Percentiles rank a stretch among this genome's conserved stretches.
phyloP scores from a whole-genome alignment of 1,140 invertebrate genomes.

The Drosophila pruinosa region DNA sequence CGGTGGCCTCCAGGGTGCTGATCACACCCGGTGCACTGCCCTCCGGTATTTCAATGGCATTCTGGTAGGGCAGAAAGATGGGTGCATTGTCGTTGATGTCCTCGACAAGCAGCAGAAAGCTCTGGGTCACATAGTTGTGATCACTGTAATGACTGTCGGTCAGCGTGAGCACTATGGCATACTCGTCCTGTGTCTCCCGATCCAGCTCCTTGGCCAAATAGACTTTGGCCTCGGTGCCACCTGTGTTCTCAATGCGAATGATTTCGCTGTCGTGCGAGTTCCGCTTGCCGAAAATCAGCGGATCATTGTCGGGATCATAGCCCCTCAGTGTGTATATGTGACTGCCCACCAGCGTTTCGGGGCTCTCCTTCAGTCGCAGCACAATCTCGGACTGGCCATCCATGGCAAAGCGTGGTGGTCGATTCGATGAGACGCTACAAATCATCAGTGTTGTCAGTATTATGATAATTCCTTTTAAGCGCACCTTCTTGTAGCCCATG shows the following conservation, averaged over 20 bases:
- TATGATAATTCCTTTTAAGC: conserved; percentile 66
- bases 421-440: conserved; percentile 84
- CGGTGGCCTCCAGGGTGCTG: conserved; percentile 92
- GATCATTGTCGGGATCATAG: conserved; percentile 93
- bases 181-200: conserved; percentile 94
- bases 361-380: conserved; percentile 92
- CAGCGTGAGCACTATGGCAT: conserved; percentile 93
- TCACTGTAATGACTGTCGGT: conserved; percentile 94
- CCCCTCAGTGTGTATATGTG: conserved; percentile 92
- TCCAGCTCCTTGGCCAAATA: conserved; percentile 95
- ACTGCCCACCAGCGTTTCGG: conserved; percentile 92
- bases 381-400: conserved; percentile 95
- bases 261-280: conserved; percentile 91
- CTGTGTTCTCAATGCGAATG: conserved; percentile 91
- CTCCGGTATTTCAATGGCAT: conserved; percentile 91
- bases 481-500: conserved; percentile 68
- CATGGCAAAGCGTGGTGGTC: conserved; percentile 91
- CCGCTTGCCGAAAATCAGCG: conserved; percentile 91
- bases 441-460: conserved; percentile 50
- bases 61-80: conserved; percentile 92
- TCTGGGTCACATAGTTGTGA: conserved; percentile 95
- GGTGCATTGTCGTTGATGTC: conserved; percentile 96
- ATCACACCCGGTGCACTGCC: conserved; percentile 89
- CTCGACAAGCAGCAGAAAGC: conserved; percentile 93
- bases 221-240: conserved; percentile 92